A percentile compares a stretch with the other conserved stretches of the same genome.
phyloP scores from a whole-genome alignment of 2,113 vertebrate species.

The Protomyctophum bolini region DNA sequence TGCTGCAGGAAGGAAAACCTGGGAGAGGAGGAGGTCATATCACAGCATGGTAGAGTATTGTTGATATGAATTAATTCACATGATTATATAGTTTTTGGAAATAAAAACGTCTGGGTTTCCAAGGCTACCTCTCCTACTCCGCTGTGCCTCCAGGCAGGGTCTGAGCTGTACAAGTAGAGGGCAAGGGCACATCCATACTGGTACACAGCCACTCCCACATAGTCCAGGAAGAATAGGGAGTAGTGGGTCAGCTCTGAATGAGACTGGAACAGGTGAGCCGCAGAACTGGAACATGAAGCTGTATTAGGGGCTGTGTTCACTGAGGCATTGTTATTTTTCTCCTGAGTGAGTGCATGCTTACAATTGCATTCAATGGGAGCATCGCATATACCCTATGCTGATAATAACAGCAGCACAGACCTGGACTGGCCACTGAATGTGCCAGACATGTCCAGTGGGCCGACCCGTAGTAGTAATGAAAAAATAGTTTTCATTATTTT shows the following conservation, averaged over 20 bases:
- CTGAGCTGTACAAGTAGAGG: slow-evolving; percentile 86
- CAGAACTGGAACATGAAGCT: slow-evolving; percentile 70
- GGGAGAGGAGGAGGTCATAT: not conserved
- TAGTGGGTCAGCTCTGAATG: slow-evolving; percentile 87
- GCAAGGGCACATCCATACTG: slow-evolving; percentile 90
- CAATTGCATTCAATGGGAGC: too few relatives aligned
- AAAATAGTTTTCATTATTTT: too few relatives aligned
- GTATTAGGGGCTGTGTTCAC: too few relatives aligned
- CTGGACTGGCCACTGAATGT: too few relatives aligned
- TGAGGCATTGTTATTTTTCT: not conserved
- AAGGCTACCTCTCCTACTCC: slow-evolving; percentile 68
- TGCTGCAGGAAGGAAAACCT: slow-evolving; percentile 55
- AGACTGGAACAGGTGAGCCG: slow-evolving; percentile 89
- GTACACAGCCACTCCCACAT: slow-evolving; percentile 86
- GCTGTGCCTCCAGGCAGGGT: slow-evolving; percentile 83
- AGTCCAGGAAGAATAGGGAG: slow-evolving; percentile 88
- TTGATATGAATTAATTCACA: too few relatives aligned
- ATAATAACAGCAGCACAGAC: too few relatives aligned
- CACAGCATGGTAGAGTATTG: too few relatives aligned
- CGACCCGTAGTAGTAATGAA: too few relatives aligned
- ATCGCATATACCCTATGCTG: too few relatives aligned
- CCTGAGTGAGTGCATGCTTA: not conserved
- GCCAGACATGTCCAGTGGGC: too few relatives aligned
- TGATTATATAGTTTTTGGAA: too few relatives aligned
- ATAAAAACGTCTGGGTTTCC: too few relatives aligned